Evolutionary conservation across 1,140 invertebrate species (phyloP), one percentile per base, ranked within the genome.

Genomic region (Drosophila nasuta): DNA sequence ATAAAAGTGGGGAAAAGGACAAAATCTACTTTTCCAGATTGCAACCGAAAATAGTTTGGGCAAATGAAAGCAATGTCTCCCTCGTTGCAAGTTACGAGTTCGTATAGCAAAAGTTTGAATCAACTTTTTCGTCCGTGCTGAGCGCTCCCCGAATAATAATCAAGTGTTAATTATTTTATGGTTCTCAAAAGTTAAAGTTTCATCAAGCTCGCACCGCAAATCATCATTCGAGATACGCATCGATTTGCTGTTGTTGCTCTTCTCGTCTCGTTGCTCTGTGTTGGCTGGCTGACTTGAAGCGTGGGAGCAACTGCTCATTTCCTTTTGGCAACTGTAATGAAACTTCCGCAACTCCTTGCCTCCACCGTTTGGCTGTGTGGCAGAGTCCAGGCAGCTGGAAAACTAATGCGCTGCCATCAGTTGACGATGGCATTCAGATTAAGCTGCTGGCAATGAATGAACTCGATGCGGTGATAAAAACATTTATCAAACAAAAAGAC

Each of bases 381-480:
- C 20, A 25, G 20, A 25, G 72, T 64, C 73, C 70, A 65, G 66
- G 66, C 59, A 77, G 74, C 68, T 67, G 70, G 66, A 65, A 77
- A 85, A 91, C 91, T 92, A 92, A 92, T 92, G 91, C 75, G 66
- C 68, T 80, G 81, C 81, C 91, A 92, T 91, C 91, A 92, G 91
- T 91, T 89, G 91, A 86, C 76, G 82, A 91, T 89, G 91, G 87
- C 87, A 92, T 91, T 92, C 91, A 87, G 87, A 92, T 91, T 92
- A 91, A 92, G 91, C 91, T 87, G 79, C 81, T 85, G 83, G 87
- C 91, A 79, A 82, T 75, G 91, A 91, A 91, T 89, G 91, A 92
- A 92, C 91, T 92, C 85, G 82, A 88, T 91, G 91, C 88, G 91
- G 91, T 92, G 91, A 92, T 92, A 92, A 92, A 92, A 89, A 80